These are phyloP conservation scores for Pristionchus entomophagus DNA, from an alignment of 2,888 invertebrate genomes.

Conservation along the genomic window DNA sequence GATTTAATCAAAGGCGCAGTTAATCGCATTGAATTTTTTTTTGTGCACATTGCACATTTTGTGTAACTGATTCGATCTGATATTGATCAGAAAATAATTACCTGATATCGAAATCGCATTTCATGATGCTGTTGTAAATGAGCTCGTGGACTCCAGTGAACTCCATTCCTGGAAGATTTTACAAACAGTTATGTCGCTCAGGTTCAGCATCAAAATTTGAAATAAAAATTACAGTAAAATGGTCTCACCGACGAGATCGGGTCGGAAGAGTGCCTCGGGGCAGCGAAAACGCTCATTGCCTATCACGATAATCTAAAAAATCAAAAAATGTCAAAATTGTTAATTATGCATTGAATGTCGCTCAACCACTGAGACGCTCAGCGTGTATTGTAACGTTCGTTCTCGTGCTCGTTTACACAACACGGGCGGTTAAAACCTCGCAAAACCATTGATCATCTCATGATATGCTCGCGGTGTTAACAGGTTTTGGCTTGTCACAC, in stretches of 20 bases:
- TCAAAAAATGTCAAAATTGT: neutral
- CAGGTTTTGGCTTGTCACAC: no score
- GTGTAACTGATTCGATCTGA: no score
- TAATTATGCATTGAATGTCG: neutral
- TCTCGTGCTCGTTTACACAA: no score
- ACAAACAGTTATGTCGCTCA: no score
- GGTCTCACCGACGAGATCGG: conserved; percentile 81
- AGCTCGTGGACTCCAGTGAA: conserved; percentile 85
- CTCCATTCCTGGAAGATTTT: conserved; percentile 56
- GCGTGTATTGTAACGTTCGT: no score
- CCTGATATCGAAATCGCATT: conserved; percentile 92
- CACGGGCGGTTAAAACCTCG: no score
- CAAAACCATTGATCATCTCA: no score
- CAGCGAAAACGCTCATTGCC: conserved; percentile 86
- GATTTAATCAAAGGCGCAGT: conserved; percentile 76
- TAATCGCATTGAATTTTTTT: no score
- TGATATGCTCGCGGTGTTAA: no score
- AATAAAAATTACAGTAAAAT: neutral
- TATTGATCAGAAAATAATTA: conserved; percentile 79
- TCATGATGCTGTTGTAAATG: conserved; percentile 93
- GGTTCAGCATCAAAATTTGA: neutral
- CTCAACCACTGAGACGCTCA: no score
- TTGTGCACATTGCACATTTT: no score
- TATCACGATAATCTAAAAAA: conserved; percentile 79
- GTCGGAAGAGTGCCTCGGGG: conserved; percentile 92